Evolutionary conservation across 2,797 vertebrate genomes (phyloP).

Genomic region (Agapornis canus): DNA sequence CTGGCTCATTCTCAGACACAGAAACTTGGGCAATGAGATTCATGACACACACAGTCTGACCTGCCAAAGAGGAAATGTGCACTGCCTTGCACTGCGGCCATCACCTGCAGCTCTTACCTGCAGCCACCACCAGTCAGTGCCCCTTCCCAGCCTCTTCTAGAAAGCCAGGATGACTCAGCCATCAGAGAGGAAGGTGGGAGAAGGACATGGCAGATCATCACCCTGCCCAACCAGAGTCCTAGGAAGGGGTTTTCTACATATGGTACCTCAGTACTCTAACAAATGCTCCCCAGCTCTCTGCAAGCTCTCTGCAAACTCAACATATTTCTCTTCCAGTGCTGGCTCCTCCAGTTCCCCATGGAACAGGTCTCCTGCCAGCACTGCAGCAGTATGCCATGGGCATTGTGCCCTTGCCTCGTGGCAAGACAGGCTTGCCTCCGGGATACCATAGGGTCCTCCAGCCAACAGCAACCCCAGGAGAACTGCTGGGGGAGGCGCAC

Average conservation of each 20-base stretch:
- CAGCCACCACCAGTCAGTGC: accelerated
- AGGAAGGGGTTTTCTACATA: neutral
- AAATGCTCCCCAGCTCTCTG: neutral
- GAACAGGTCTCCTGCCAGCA: neutral
- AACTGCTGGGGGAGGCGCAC: neutral
- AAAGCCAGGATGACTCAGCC: neutral
- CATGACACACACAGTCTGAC: neutral
- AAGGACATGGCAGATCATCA: neutral
- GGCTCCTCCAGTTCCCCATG: neutral
- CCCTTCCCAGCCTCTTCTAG: neutral
- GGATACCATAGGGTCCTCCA: neutral
- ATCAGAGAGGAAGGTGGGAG: neutral
- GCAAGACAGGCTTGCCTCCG: neutral
- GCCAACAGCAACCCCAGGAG: neutral
- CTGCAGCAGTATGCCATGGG: neutral
- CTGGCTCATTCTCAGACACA: neutral
- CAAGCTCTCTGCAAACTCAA: neutral
- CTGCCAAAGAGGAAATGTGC: neutral
- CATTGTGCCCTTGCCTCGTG: neutral
- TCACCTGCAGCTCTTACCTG: neutral
- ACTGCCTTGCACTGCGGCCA: neutral
- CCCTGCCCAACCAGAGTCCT: too few relatives aligned
- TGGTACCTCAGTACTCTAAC: neutral
- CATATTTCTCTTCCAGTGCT: neutral
- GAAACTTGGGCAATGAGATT: neutral